phyloP scores from a whole-genome alignment of 2,797 vertebrate species.

The Arrhamphus sclerolepis region DNA sequence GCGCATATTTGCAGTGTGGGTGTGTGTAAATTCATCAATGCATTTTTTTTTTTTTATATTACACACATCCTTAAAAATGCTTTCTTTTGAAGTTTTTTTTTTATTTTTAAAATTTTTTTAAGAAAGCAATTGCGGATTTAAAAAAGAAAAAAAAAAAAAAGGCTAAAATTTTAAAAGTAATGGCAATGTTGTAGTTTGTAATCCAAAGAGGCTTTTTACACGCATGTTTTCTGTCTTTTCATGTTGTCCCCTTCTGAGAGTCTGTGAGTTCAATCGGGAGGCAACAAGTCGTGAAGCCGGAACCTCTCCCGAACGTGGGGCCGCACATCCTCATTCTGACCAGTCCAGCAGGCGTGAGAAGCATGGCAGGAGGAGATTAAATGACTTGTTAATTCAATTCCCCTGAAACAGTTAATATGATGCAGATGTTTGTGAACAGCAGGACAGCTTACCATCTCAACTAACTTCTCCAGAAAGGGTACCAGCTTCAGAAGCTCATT shows the following conservation, averaged over 20 bases:
- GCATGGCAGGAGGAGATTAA: neutral
- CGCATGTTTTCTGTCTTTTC: slow-evolving; percentile 62
- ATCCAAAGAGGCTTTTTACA: slow-evolving; percentile 86
- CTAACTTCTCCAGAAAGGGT: slow-evolving; percentile 98
- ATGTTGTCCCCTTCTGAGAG: slow-evolving; percentile 53
- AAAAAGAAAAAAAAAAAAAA: slow-evolving; percentile 82
- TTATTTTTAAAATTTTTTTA: slow-evolving; percentile 51
- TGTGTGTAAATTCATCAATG: slow-evolving; percentile 59
- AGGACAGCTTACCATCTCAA: slow-evolving; percentile 88
- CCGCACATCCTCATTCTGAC: slow-evolving; percentile 96
- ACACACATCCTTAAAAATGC: slow-evolving; percentile 80
- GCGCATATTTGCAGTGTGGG: slow-evolving; percentile 76
- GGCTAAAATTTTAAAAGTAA: slow-evolving; percentile 88
- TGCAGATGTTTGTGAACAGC: neutral
- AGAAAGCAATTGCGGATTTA: slow-evolving; percentile 86
- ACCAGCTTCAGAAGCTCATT: slow-evolving; percentile 98
- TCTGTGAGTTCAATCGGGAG: slow-evolving; percentile 87
- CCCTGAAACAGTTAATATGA: no score
- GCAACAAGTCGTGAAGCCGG: slow-evolving; percentile 97
- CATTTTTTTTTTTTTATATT: slow-evolving; percentile 42
- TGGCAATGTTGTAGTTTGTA: slow-evolving; percentile 91
- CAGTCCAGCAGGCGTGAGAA: neutral
- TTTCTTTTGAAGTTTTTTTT: slow-evolving; percentile 79
- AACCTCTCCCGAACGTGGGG: slow-evolving; percentile 97
- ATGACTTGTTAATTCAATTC: neutral